Evolutionary conservation across 2,797 vertebrate species (phyloP).

Genomic region (Rhinichthys osculus): DNA sequence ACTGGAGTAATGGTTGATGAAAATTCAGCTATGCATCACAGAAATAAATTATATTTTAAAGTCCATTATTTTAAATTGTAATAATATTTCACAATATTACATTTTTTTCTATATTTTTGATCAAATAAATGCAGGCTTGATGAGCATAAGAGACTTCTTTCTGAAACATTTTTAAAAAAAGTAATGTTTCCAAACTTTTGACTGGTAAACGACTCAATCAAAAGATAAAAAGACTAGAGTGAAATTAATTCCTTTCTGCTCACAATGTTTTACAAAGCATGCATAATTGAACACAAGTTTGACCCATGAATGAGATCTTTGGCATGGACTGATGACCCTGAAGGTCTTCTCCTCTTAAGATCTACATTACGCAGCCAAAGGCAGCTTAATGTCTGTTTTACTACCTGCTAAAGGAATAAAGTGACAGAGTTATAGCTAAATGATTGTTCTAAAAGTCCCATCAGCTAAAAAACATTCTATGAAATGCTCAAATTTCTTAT

Average conservation of each 20-base stretch:
- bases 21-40: too few species aligned
- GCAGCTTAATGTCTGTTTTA: neutral
- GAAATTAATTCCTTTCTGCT: constrained; percentile 4
- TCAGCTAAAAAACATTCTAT: neutral
- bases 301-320: constrained; percentile 22
- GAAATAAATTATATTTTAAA: too few species aligned
- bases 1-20: too few species aligned
- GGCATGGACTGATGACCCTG: constrained; percentile 1
- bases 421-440: neutral
- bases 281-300: constrained; percentile 49
- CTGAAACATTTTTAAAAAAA: too few species aligned
- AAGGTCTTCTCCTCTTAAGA: constrained; percentile 26
- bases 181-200: too few species aligned
- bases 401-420: neutral
- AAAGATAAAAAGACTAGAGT: constrained; percentile 13
- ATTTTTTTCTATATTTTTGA: too few species aligned
- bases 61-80: too few species aligned
- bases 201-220: neutral
- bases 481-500: constrained; percentile 2
- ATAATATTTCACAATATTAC: too few species aligned
- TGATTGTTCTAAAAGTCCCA: neutral
- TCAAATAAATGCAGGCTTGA: too few species aligned
- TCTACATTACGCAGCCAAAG: neutral
- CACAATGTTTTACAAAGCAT: constrained; percentile 28
- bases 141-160: too few species aligned